These are phyloP conservation scores for Drosophila nigrodunni DNA, from an alignment of 1,140 invertebrate genomes.

Conservation along the genomic window DNA sequence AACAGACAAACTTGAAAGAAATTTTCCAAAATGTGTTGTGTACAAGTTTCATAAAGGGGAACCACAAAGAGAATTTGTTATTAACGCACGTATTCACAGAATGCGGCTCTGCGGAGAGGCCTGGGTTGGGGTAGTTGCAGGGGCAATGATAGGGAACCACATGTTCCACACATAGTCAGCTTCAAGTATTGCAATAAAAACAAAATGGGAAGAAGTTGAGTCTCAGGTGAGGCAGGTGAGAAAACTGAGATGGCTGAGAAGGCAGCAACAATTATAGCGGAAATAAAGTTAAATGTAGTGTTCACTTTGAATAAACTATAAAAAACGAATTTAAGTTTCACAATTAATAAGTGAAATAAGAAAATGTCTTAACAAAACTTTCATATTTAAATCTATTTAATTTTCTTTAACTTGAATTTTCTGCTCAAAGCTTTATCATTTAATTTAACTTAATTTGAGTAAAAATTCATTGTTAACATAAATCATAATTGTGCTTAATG, in stretches of 20 bases:
- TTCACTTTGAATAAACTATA: too few relatives aligned
- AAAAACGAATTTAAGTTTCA: too few relatives aligned
- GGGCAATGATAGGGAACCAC: conserved; percentile 38
- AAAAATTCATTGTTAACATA: too few relatives aligned
- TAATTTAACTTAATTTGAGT: too few relatives aligned
- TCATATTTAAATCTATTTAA: too few relatives aligned
- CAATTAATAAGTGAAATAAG: too few relatives aligned
- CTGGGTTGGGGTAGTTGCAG: background rate
- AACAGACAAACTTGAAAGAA: background rate
- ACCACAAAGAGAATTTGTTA: conserved; percentile 67
- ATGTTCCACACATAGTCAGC: conserved; percentile 45
- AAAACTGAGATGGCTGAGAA: conserved; percentile 9
- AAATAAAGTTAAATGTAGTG: too few relatives aligned
- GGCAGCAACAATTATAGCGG: conserved; percentile 34
- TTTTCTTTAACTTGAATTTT: too few relatives aligned
- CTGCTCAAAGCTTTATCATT: too few relatives aligned
- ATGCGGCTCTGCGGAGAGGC: background rate
- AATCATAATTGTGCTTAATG: background rate
- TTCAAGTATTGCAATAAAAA: conserved; percentile 52
- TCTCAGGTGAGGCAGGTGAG: conserved; percentile 1
- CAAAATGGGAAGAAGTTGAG: conserved; percentile 31
- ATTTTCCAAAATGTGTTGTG: background rate
- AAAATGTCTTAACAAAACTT: too few relatives aligned
- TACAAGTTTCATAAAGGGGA: background rate
- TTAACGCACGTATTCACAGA: conserved; percentile 59